Evolutionary conservation across 2,113 vertebrate species (phyloP), one percentile per base, ranked within the genome.

Genomic region (Festucalex cinctus): DNA sequence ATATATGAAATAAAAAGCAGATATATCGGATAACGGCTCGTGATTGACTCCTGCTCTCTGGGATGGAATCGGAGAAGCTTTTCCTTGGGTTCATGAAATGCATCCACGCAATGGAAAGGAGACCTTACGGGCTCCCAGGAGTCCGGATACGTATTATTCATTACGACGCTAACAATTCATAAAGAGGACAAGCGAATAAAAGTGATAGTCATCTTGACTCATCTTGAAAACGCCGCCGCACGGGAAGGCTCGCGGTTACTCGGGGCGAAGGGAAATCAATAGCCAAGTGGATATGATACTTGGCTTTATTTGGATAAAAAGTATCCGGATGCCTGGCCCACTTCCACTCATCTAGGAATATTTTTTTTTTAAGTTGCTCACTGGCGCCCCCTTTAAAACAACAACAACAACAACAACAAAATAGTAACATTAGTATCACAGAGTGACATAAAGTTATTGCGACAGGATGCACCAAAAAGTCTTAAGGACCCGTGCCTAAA

Each of bases 61-160:
- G 65, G 62, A 3, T 44, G 76, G 73, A 84, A 89, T 67, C 77
- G 80, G 84, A 89, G 87, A 87, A 58, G 85, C 65, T 74, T n/a
- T 81, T 76, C 68, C 83, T 82, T 74, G 26, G 54, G 69, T 83
- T 78, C 79, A 75, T 86, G 87, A 89, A 87, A 86, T 84, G 77
- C 73, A 87, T 84, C 61, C 71, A 72, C 53, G 14, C 7, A 32
- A 6, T 32, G 24, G 20, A 53, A 70, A 72, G 70, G 73, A 81
- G 28, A 74, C 65, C 61, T 70, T 46, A 39, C 59, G 72, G 58
- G 9, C 7, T 66, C 65, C 68, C 72, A 77, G 10, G 46, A 66
- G 56, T 68, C 73, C 61, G 54, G 62, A 73, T 20, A 72, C 71
- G 67, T 71, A 66, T 83, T 73, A 69, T 83, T 73, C 69, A 74